Evolutionary conservation across 2,797 vertebrate species (phyloP), one percentile per base, ranked within the genome.

Genomic region (Aulostomus chinensis): DNA sequence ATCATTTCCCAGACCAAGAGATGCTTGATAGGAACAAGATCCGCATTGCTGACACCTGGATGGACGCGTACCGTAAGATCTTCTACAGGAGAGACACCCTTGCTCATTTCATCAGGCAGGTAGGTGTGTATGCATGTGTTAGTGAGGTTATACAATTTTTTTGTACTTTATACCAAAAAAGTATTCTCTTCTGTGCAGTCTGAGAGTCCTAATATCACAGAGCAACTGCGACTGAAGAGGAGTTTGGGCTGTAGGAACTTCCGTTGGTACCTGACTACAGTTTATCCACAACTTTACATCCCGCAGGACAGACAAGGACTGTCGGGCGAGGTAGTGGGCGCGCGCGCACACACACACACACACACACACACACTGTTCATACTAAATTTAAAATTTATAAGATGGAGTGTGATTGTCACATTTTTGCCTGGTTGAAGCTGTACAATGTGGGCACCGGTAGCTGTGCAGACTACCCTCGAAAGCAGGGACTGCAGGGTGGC

Each of bases 41-140:
- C 36, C 87, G 91, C 43, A 78, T 94, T 20, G 94, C 91, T 17
- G 94, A 96, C 79, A 90, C 84, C 16, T 96, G 95, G 95, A 82
- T 97, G 89, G 93, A 89, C 1, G 72, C 87, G 0, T 95, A 93
- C 83, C 93, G 90, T 69, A 91, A 91, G 25, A 88, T 91, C 58
- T 97, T 94, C 88, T 96, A 95, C 67, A 88, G 84, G 58, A 90
- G 90, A 1, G 82, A 90, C 76, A 92, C 88, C 0, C 77, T 91
- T 24, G 93, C 93, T 63, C 88, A 90, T 68, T 86, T 92, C 76
- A 88, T 93, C 58, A 91, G 85, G 59, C 91, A 92, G 93, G 85
- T 85, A 38, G 36, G 79, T 77, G 35, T 39, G 26, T 22, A 21
- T 50, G 29, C 55, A 37, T 54, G 26, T 41, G 24, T 58, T 25